These are phyloP conservation scores for Drosophila subquinaria DNA, from an alignment of 2,888 invertebrate species.

Conservation along the genomic window DNA sequence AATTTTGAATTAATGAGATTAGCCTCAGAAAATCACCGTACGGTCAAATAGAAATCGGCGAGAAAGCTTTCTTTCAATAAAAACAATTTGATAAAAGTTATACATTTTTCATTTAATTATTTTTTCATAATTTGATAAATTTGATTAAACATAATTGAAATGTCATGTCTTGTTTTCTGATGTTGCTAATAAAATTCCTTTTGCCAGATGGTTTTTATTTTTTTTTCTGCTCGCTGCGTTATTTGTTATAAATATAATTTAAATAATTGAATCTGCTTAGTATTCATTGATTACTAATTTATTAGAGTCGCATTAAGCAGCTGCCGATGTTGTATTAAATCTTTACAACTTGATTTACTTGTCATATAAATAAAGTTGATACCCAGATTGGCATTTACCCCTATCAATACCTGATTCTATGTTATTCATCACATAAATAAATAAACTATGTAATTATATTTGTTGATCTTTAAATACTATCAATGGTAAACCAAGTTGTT, in stretches of 20 bases:
- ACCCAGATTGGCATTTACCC: conserved; percentile 4
- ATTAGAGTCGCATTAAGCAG: conserved; percentile 44
- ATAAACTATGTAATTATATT: not conserved
- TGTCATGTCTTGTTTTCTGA: not conserved
- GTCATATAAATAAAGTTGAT: conserved; percentile 19
- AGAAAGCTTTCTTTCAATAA: not conserved
- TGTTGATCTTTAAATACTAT: conserved; percentile 2
- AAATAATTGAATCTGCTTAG: conserved; percentile 65
- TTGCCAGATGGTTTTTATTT: not conserved
- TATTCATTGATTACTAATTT: conserved; percentile 68
- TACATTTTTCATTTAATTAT: too few species aligned
- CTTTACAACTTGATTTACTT: conserved; percentile 27
- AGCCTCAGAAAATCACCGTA: conserved; percentile 1
- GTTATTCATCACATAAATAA: conserved; percentile 7
- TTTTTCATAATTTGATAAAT: not conserved
- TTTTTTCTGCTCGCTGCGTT: not conserved
- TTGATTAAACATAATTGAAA: not conserved
- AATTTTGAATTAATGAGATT: conserved; percentile 18
- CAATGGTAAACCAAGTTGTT: not conserved
- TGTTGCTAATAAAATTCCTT: not conserved
- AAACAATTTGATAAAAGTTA: too few species aligned
- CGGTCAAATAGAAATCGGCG: conserved; percentile 11
- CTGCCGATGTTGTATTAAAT: conserved; percentile 26
- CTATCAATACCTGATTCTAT: conserved; percentile 7
- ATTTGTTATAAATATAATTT: conserved; percentile 50